Base-by-base conservation (phyloP, 2,888 invertebrate genomes). In the Vannuccia rotundouncinata region DNA sequence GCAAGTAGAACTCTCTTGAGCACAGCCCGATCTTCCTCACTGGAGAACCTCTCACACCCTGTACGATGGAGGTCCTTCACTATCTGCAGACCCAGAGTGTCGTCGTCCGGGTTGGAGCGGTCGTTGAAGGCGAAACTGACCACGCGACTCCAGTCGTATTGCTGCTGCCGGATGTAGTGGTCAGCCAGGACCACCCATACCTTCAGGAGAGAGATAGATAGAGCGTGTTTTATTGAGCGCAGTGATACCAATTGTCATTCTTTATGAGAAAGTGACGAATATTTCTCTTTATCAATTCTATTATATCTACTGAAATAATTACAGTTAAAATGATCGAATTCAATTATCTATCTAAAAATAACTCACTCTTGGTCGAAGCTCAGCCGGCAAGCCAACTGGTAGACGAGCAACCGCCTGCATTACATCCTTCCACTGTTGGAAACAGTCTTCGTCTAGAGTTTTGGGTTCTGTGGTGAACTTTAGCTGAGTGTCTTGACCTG, bases 11-110 rank as follows among this genome's bases (percentile, higher is more conserved):
- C 96, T 82, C 95, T 91, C 85, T 97, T 95, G 74, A 98, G 90
- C 87, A 95, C 92, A 0, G 94, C 95, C 87, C 97, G 94, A 89
- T 98, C 97, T 86, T 94, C 93, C 83, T 94, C 92, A 29, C 94
- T 95, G 81, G 94, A 93, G 89, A 97, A 96, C 79, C 95, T 90
- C 85, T 95, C 95, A 87, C 96, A 96, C 13, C 97, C 98, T 0
- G 98, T 98, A 81, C 98, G 91, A 89, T 98, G 98, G 79, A 98
- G 90, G 89, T 98, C 98, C 93, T 98, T 98, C 73, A 98, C 94
- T 84, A 98, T 98, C 90, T 98, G 98, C 84, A 94, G 92, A 77
- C 95, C 96, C 59, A 98, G 91, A 87, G 95, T 95, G 82, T 94
- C 93, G 89, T 98, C 97, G 88, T 95, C 94, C 82, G 95, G 95